These are phyloP conservation scores for Meloidogyne exigua DNA, from an alignment of 1,140 invertebrate genomes.

Conservation along the genomic window DNA sequence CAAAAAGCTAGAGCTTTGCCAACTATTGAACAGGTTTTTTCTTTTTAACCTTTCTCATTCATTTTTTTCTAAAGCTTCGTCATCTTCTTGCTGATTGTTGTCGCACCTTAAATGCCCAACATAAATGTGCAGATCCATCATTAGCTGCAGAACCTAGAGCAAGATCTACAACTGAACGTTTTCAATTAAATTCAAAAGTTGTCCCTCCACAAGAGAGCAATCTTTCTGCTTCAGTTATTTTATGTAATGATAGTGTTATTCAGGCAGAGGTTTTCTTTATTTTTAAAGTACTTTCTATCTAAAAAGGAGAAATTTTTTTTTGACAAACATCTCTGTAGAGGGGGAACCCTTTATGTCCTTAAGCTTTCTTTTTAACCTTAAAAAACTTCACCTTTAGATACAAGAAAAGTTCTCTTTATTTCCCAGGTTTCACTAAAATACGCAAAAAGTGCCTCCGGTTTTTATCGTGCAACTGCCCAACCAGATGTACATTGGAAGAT, in stretches of 20 bases:
- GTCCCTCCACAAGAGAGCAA: conserved; percentile 23
- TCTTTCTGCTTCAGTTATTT: conserved; percentile 22
- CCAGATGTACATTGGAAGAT: conserved; percentile 44
- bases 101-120: conserved; percentile 21
- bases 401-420: background rate
- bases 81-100: conserved; percentile 25
- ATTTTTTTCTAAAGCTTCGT: conserved; percentile 3
- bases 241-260: conserved; percentile 20
- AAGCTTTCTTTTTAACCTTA: too few species aligned
- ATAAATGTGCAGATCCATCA: conserved; percentile 13
- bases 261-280: conserved; percentile 33
- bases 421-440: conserved; percentile 33
- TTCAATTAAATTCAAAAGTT: conserved; percentile 13
- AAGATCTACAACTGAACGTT: conserved; percentile 31
- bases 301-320: too few species aligned
- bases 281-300: too few species aligned
- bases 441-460: conserved; percentile 31
- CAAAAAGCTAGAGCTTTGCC: background rate
- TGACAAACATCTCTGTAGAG: too few species aligned
- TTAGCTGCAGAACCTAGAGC: conserved; percentile 16
- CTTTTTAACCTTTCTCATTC: background rate
- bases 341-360: too few species aligned
- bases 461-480: conserved; percentile 36
- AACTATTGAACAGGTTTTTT: background rate
- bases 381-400: too few species aligned